Evolutionary conservation across 1,140 invertebrate genomes (phyloP).

Genomic region (Drosophila ohnishii): DNA sequence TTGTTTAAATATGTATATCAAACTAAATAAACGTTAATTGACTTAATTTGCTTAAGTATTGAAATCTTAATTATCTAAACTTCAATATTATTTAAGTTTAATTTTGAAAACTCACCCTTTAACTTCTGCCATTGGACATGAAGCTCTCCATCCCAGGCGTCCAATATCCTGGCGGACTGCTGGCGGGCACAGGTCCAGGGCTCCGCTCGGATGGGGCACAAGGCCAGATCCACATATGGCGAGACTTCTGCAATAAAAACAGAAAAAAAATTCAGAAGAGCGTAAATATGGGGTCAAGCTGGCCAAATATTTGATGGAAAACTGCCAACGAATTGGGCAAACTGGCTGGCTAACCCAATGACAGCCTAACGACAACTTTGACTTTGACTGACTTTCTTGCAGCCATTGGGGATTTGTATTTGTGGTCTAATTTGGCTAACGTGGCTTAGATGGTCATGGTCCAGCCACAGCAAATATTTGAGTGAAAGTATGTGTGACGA

Average conservation of each 20-base stretch:
- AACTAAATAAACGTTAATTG: too few relatives aligned
- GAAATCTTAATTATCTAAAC: too few relatives aligned
- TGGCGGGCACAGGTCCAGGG: slow-evolving; percentile 79
- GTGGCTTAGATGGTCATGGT: slow-evolving; percentile 44
- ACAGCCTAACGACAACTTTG: not conserved
- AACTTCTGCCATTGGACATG: slow-evolving; percentile 76
- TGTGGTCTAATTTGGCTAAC: slow-evolving; percentile 67
- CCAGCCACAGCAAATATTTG: slow-evolving; percentile 70
- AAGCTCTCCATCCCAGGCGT: slow-evolving; percentile 72
- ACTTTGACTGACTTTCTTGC: slow-evolving; percentile 27
- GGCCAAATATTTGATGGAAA: slow-evolving; percentile 24
- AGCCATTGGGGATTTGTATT: slow-evolving; percentile 51
- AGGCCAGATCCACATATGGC: slow-evolving; percentile 75
- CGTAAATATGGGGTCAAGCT: slow-evolving; percentile 14
- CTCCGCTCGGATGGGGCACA: slow-evolving; percentile 74
- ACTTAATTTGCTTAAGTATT: too few relatives aligned
- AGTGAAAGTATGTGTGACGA: slow-evolving; percentile 69
- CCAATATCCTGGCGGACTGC: slow-evolving; percentile 70
- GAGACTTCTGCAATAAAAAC: slow-evolving; percentile 75
- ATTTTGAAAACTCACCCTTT: slow-evolving; percentile 60
- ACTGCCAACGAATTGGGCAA: slow-evolving; percentile 27
- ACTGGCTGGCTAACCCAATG: slow-evolving; percentile 9
- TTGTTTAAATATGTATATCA: too few relatives aligned
- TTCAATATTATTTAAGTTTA: not conserved
- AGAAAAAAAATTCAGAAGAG: slow-evolving; percentile 7